Evolutionary conservation across 2,113 vertebrate genomes (phyloP), one percentile per base, ranked within the genome.

Genomic region (Platanista minor): DNA sequence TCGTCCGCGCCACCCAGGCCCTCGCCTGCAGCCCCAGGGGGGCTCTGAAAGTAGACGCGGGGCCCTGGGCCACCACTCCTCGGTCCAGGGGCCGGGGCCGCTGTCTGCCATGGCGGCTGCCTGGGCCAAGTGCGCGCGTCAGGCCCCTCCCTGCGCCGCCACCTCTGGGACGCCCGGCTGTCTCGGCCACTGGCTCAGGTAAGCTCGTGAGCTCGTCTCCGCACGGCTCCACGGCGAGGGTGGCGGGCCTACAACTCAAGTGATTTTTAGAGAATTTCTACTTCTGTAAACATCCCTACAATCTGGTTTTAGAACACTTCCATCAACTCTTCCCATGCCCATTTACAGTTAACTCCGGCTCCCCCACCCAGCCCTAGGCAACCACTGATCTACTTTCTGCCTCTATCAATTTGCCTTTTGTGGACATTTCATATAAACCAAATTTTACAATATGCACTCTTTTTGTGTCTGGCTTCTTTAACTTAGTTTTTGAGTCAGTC

Each of bases 31-130:
- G 97, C 98, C 97, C 97, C 98, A 97, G 98, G 98, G 89, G 97
- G 99, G 97, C 97, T 99, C 98, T 99, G 99, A 97, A 99, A 99
- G 98, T 99, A 99, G 21, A 99, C 99, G 80, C 99, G 99, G 89
- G 99, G 98, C 67, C 99, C 99, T 25, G 99, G 98, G 98, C 99
- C 98, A 98, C 99, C 99, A 99, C 99, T 96, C 97, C 99, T 95
- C 10, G 92, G 89, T 29, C 95, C 95, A 3, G 95, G 95, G n/a
- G 81, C 96, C 59, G 91, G 98, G 78, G 95, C 96, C 96, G 93
- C 97, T 98, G 94, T 98, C 97, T 92, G 96, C 97, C 98, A 97
- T 97, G 97, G 97, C 93, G 96, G 97, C 97, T 90, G 87, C 95
- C 97, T 94, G 96, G 94, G 96, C 96, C 96, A 97, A 96, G 96